A percentile compares a stretch with the other conserved stretches of the same genome.
phyloP scores from a whole-genome alignment of 2,888 invertebrate genomes.

The Pelosia muscerda region DNA sequence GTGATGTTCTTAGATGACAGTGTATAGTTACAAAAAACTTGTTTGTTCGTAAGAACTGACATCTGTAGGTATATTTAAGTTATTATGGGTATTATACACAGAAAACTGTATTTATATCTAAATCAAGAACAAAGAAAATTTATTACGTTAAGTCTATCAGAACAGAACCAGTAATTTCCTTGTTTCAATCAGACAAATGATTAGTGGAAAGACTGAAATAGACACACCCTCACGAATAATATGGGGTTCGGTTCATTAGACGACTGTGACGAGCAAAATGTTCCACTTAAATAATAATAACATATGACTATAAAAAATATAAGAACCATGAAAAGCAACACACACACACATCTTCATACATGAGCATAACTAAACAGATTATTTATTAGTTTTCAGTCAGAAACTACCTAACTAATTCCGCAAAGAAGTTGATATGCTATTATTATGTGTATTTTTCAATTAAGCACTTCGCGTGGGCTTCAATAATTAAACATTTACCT shows the following conservation, averaged over 20 bases:
- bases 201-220: no score
- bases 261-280: no score
- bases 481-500: slow-evolving; percentile 44
- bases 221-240: no score
- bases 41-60: slow-evolving; percentile 15
- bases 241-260: no score
- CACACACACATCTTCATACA: background rate
- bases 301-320: no score
- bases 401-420: background rate
- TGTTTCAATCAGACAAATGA: no score
- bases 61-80: background rate
- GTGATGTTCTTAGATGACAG: slow-evolving; percentile 41
- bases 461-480: background rate
- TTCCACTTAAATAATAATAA: no score
- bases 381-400: background rate
- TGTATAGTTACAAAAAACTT: slow-evolving; percentile 27
- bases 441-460: background rate
- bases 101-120: background rate
- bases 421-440: background rate
- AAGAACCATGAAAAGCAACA: no score
- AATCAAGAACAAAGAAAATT: no score
- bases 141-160: no score
- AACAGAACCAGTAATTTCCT: no score
- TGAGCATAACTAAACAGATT: background rate
- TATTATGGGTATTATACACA: no score